Base-by-base conservation (phyloP, 2,113 vertebrate genomes). In the Pygoscelis antarcticus region DNA sequence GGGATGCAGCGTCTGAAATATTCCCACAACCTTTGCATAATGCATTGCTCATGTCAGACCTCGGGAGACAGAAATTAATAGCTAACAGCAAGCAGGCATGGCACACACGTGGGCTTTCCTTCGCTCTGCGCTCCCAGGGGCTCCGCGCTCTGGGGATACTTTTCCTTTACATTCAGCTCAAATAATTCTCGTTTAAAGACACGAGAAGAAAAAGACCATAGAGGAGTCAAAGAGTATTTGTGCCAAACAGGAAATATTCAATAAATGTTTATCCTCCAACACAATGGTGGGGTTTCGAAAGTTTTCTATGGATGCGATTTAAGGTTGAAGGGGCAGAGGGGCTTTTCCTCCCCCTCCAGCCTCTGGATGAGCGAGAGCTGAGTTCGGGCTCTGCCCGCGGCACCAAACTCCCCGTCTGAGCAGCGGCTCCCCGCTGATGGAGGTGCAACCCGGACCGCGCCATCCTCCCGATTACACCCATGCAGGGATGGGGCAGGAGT, bases 21-120 rank as follows among this genome's bases (percentile, higher is more conserved):
- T 97, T 97, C 97, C 97, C 97, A 97, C 93, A 97, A 97, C 97
- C 97, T 96, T 94, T 95, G 96, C 96, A 94, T 96, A 95, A 96
- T 95, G 96, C 96, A 92, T 96, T 69, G 97, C 96, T 96, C 96
- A 95, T 94, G 95, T 94, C 92, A 96, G 94, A 93, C 89, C 97
- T 95, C 93, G 4, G 96, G 97, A 97, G 96, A 96, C 93, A 87
- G 94, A 64, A 96, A 93, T 94, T 93, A 85, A 93, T 93, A 65
- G 89, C 92, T 94, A 87, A 95, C 95, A 97, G 96, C 96, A 90
- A 97, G 93, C 95, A 96, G 96, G 97, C 97, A 95, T 95, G 97
- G 97, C 94, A 97, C 94, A 95, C 95, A 96, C 96, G 96, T 96
- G 96, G 96, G 88, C 87, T 93, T 78, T 62, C 86, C 94, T 75